phyloP scores from a whole-genome alignment of 2,113 vertebrate genomes.

The Enhydra lutris region DNA sequence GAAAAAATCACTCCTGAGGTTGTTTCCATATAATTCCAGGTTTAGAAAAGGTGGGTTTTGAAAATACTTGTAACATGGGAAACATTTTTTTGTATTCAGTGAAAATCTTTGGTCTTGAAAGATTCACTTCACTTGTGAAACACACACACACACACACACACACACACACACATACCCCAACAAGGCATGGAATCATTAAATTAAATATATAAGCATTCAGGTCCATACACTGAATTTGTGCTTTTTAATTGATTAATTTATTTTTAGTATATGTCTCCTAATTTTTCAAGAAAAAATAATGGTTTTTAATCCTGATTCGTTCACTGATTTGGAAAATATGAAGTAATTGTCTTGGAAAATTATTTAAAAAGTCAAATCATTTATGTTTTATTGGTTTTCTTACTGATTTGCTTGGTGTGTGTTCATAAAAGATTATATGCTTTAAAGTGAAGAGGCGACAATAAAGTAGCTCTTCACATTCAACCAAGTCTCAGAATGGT shows the following conservation, averaged over 20 bases:
- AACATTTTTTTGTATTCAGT: background rate
- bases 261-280: background rate
- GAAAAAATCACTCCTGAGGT: background rate
- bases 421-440: background rate
- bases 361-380: background rate
- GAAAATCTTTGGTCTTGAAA: background rate
- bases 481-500: background rate
- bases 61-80: background rate
- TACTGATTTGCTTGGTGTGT: background rate
- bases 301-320: background rate
- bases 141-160: background rate
- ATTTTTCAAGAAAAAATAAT: background rate
- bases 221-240: background rate
- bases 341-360: conserved; percentile 32
- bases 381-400: conserved; percentile 31
- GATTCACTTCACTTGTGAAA: background rate
- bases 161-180: background rate
- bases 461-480: background rate
- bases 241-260: background rate
- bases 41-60: background rate
- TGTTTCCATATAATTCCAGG: background rate
- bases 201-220: background rate
- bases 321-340: conserved; percentile 44
- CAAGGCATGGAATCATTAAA: background rate
- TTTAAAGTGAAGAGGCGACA: background rate